Base-by-base conservation (phyloP, 1,140 invertebrate species). In the Magallana ariakensis region DNA sequence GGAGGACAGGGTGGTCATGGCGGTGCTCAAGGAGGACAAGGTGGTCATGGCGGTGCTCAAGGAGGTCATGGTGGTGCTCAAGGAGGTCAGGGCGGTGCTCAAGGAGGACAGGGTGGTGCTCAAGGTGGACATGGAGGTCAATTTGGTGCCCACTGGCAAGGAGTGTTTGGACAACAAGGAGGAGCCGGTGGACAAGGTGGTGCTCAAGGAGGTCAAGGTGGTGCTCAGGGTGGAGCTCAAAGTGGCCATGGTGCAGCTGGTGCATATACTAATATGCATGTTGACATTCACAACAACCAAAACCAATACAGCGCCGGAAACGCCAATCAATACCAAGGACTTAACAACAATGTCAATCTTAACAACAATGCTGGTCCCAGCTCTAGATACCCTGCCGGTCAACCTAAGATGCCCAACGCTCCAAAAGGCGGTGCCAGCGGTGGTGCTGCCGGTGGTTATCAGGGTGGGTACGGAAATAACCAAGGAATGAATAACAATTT, bases 251-350 rank as follows among this genome's bases (percentile, higher is more conserved):
- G 62, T 66, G 26, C 19, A 26, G 26, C 66, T 75, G 54, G 80
- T 82, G 80, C 11, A 56, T 56, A 26, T 22, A 82, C 46, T 7
- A 82, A 82, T 16, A 82, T 82, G 80, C 80, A 82, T 82, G 54
- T 54, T 82, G 80, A 82, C 46, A 82, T 55, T 55, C 5, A 54
- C n/a, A 82, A 82, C 46, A 82, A 82, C 33, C 80, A 82, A n/a
- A 82, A 56, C 16, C 80, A 54, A n/a, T 55, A 54, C 46, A 82
- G 54, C 19, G 54, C 19, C 0, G 66, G 66, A 46, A 56, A 56
- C 16, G 54, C 46, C 6, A 56, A 56, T 55, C 80, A 82, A 54
- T 55, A 19, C 80, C 80, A 82, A 54, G 80, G 54, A 3, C 80
- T 55, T 55, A 54, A 82, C 55, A 54, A 82, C 54, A 82, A 82